phyloP scores from a whole-genome alignment of 2,113 vertebrate genomes.

The Pedetes capensis region DNA sequence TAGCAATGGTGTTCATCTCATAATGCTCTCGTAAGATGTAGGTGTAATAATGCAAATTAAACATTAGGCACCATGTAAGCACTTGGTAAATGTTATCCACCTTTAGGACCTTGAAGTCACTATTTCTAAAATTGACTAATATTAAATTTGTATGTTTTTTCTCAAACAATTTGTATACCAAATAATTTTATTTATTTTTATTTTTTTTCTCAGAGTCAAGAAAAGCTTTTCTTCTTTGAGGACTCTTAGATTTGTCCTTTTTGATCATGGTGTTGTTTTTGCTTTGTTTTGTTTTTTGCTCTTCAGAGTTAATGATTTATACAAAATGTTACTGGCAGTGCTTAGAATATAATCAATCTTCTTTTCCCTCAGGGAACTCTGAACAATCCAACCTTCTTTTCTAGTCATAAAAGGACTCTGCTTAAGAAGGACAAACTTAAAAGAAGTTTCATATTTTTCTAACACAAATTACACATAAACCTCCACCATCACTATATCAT shows the following conservation, averaged over 20 bases:
- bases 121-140: neutral
- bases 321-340: constrained; percentile 66
- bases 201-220: constrained; percentile 33
- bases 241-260: constrained; percentile 40
- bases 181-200: neutral
- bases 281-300: constrained; percentile 29
- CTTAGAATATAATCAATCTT: constrained; percentile 72
- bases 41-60: neutral
- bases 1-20: neutral
- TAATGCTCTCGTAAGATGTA: neutral
- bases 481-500: constrained; percentile 1
- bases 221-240: constrained; percentile 3
- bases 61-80: neutral
- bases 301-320: constrained; percentile 74
- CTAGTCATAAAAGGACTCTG: constrained; percentile 37
- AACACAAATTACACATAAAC: constrained; percentile 41
- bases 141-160: neutral
- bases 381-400: constrained; percentile 54
- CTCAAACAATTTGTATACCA: neutral
- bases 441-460: constrained; percentile 52
- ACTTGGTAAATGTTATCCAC: neutral
- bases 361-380: constrained; percentile 40
- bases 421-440: constrained; percentile 41
- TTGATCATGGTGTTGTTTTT: constrained; percentile 46
- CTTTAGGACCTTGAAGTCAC: neutral